A percentile compares a stretch with the other conserved stretches of the same genome.
phyloP scores from a whole-genome alignment of 2,797 vertebrate species.

The Chanos chanos region DNA sequence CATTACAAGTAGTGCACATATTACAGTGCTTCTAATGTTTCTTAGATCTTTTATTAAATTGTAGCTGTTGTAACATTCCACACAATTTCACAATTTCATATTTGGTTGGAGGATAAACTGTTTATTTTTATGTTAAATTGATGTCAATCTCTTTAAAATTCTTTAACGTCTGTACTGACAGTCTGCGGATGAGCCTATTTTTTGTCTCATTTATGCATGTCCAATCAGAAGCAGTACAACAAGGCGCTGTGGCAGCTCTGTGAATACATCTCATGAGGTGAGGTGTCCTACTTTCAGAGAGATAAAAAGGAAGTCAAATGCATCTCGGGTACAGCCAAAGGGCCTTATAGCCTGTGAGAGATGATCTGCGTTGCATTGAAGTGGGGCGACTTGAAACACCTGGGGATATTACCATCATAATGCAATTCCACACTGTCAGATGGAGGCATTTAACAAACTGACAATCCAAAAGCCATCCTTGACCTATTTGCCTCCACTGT shows the following conservation, averaged over 20 bases:
- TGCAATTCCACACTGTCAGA: slow-evolving; percentile 40
- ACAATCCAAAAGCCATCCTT: slow-evolving; percentile 36
- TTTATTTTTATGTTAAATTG: too few relatives aligned
- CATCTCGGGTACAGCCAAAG: slow-evolving; percentile 46
- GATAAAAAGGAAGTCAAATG: slow-evolving; percentile 48
- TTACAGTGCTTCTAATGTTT: too few relatives aligned
- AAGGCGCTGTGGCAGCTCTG: neutral
- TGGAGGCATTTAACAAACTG: slow-evolving; percentile 45
- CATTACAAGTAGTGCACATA: too few relatives aligned
- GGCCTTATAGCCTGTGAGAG: slow-evolving; percentile 5
- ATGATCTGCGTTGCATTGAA: slow-evolving; percentile 3
- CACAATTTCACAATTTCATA: neutral
- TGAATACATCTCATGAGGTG: slow-evolving; percentile 32
- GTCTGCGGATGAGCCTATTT: too few relatives aligned
- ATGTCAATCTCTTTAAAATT: too few relatives aligned
- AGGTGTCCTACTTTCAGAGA: slow-evolving; percentile 45
- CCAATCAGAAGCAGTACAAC: neutral
- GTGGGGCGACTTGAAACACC: slow-evolving; percentile 41
- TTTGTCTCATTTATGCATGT: neutral
- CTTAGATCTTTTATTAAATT: too few relatives aligned
- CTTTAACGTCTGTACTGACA: too few relatives aligned
- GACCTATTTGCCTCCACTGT: slow-evolving; percentile 19
- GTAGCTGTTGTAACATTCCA: too few relatives aligned
- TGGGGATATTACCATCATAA: slow-evolving; percentile 50
- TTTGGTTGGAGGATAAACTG: too few relatives aligned